These are phyloP conservation scores for Meghimatium bilineatum DNA, from an alignment of 2,888 invertebrate genomes.

Conservation along the genomic window DNA sequence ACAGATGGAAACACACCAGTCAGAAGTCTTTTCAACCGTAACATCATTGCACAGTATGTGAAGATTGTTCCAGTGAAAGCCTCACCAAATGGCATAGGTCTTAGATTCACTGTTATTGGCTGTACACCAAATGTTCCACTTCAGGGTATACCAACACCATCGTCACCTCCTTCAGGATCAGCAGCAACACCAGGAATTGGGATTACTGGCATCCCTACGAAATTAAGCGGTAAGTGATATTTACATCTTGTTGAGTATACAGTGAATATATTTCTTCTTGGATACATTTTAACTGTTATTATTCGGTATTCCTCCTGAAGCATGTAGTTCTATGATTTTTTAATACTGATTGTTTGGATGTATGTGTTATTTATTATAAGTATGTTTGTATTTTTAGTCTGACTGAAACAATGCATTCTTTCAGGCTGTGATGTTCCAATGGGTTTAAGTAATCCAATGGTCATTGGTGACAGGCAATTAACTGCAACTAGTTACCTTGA, in stretches of 20 bases:
- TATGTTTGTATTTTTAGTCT: not conserved
- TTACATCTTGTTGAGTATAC: not conserved
- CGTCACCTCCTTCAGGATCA: not conserved
- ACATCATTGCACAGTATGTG: constrained; percentile 63
- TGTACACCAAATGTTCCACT: constrained; percentile 59
- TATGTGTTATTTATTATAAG: not conserved
- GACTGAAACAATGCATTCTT: not conserved
- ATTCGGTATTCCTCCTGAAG: not conserved
- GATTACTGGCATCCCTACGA: constrained; percentile 31
- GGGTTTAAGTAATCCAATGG: constrained; percentile 62
- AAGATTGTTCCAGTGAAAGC: constrained; percentile 60
- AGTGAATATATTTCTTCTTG: not conserved
- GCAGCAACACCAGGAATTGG: constrained; percentile 23
- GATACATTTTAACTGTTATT: not conserved
- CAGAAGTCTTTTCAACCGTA: constrained; percentile 64
- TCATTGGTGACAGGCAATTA: constrained; percentile 62
- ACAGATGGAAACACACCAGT: constrained; percentile 57
- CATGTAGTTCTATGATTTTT: not conserved
- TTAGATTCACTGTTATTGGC: constrained; percentile 65
- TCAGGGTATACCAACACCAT: not conserved
- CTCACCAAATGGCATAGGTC: constrained; percentile 55
- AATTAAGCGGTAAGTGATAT: not conserved
- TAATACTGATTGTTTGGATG: not conserved
- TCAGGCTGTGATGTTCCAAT: constrained; percentile 66
- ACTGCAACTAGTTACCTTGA: constrained; percentile 62